These are phyloP conservation scores for Caradrina kadenii DNA, from an alignment of 2,888 invertebrate species.

Conservation along the genomic window DNA sequence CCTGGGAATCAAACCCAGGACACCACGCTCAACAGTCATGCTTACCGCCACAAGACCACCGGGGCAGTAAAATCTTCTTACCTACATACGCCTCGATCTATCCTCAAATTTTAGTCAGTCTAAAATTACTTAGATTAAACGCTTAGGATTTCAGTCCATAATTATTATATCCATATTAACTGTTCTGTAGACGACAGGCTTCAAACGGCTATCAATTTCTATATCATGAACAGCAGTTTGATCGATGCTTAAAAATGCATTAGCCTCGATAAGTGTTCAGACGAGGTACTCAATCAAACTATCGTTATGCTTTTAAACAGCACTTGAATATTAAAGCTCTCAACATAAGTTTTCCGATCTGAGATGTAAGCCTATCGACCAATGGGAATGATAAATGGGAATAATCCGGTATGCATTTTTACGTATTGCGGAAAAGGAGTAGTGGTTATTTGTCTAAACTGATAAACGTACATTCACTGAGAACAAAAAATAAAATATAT, in stretches of 20 bases:
- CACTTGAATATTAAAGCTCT: conserved; percentile 11
- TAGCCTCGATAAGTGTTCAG: conserved; percentile 38
- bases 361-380: not conserved
- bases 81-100: too few species aligned
- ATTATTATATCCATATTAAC: not conserved
- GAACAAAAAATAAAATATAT: too few species aligned
- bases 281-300: conserved; percentile 46
- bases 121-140: not conserved
- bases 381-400: not conserved
- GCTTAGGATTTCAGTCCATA: not conserved
- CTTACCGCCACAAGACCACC: too few species aligned
- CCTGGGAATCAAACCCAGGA: too few species aligned
- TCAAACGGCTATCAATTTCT: conserved; percentile 5
- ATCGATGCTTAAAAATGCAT: conserved; percentile 55
- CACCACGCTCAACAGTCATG: too few species aligned
- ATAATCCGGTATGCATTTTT: not conserved
- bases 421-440: not conserved
- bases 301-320: conserved; percentile 33
- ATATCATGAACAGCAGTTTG: conserved; percentile 30
- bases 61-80: too few species aligned
- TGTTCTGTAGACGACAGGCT: conserved; percentile 14
- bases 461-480: too few species aligned
- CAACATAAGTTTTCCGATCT: not conserved
- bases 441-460: too few species aligned
- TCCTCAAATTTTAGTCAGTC: not conserved